Evolutionary conservation across 2,113 vertebrate genomes (phyloP), one percentile per base, ranked within the genome.

Genomic region (Hoplias malabaricus): DNA sequence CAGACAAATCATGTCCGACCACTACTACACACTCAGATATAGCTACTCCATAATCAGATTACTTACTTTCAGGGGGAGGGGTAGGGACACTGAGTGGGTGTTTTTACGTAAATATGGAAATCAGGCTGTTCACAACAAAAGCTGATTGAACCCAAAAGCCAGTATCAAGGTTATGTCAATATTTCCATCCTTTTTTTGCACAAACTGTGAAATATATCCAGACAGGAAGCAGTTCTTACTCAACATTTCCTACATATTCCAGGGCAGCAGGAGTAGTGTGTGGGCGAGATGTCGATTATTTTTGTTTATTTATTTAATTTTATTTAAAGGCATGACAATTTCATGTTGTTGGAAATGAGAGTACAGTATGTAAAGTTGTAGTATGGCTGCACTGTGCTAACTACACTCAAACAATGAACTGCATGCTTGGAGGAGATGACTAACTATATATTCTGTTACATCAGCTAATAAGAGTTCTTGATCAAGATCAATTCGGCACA

Each of bases 41-140:
- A 71, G 25, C 40, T 21, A 25, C 50, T 48, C 68, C 4, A 46
- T 75, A 73, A 81, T 63, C 68, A 66, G 79, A 81, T 76, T 77
- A 77, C n/a, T 62, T 11, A 62, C 43, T 10, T 16, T 11, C 3
- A 14, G 38, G 42, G 38, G 40, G 42, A 69, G 23, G 38, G 40
- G 61, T 13, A 10, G 0, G 16, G 1, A 21, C n/a, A n/a, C n/a
- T n/a, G 16, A 63, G 59, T n/a, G 59, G 31, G 59, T 8, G 19
- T 9, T 57, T 59, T 59, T 33, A 13, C 1, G 3, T 21, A 38
- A 54, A 40, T 8, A 57, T 3, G 54, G 10, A 61, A 61, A 29
- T 31, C 42, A 21, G 19, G 10, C 23, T 57, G 21, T 57, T 71
- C 36, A 27, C 19, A 19, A 29, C 19, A 21, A 73, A 73, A 38